A percentile compares a stretch with the other conserved stretches of the same genome.
Evolutionary conservation across 2,888 invertebrate genomes (phyloP).

Genomic region (Hartigia nigra): DNA sequence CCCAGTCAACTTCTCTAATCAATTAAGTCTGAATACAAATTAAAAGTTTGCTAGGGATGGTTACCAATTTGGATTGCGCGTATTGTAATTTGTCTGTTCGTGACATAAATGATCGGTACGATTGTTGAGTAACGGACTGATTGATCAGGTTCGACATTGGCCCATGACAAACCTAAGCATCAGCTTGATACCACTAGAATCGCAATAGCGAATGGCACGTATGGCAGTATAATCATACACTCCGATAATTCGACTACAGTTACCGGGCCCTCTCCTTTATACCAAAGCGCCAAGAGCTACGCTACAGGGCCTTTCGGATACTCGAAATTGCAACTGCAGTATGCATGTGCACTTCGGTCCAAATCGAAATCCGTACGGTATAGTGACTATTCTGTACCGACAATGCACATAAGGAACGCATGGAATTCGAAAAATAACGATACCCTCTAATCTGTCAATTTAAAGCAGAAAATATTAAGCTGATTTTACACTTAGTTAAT

Average conservation of each 20-base stretch:
- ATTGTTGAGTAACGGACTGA: not conserved
- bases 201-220: not conserved
- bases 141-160: not conserved
- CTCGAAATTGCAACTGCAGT: not conserved
- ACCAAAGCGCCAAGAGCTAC: not conserved
- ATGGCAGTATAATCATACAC: not conserved
- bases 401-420: not conserved
- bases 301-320: not conserved
- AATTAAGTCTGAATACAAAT: not conserved
- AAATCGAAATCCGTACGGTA: not conserved
- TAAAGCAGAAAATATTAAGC: not conserved
- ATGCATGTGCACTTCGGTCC: not conserved
- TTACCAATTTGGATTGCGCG: not conserved
- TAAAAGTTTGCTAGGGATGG: not conserved
- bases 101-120: not conserved
- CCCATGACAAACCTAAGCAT: not conserved
- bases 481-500: not conserved
- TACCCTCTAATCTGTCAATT: not conserved
- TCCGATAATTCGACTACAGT: not conserved
- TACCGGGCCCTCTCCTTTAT: not conserved
- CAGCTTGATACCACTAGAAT: not conserved
- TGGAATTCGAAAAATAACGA: not conserved
- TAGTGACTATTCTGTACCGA: not conserved
- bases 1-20: not conserved
- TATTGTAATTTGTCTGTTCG: not conserved